phyloP scores from a whole-genome alignment of 2,888 invertebrate genomes.

The Camponotus fellah region DNA sequence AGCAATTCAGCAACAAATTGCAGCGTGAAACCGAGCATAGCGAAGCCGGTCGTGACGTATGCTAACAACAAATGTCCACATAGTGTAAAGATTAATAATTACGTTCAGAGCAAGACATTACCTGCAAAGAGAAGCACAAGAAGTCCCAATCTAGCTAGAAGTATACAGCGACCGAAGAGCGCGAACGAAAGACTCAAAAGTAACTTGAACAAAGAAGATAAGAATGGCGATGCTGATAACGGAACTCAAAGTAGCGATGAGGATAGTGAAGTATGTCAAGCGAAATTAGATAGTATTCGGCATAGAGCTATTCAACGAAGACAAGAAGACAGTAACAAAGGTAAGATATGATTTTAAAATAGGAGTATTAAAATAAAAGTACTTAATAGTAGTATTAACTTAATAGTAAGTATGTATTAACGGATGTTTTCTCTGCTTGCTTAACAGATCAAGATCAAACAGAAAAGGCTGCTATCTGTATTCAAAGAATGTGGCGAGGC shows the following conservation, averaged over 20 bases:
- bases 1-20: conserved; percentile 82
- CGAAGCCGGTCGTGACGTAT: conserved; percentile 79
- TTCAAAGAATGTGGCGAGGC: conserved; percentile 95
- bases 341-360: conserved; percentile 61
- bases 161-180: conserved; percentile 76
- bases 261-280: conserved; percentile 90
- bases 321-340: conserved; percentile 82
- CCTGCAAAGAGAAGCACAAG: conserved; percentile 77
- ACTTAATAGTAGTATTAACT: not conserved
- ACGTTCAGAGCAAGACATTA: conserved; percentile 82
- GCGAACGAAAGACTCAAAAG: conserved; percentile 75
- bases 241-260: conserved; percentile 86
- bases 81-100: conserved; percentile 83
- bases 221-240: conserved; percentile 72
- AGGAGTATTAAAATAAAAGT: not conserved
- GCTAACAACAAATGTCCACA: conserved; percentile 80
- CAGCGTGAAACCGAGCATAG: conserved; percentile 77
- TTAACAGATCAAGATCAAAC: conserved; percentile 80
- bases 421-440: not conserved
- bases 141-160: conserved; percentile 81
- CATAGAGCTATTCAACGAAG: conserved; percentile 88
- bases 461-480: conserved; percentile 90
- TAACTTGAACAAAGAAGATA: conserved; percentile 66
- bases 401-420: not conserved
- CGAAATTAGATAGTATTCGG: conserved; percentile 90